A percentile compares a stretch with the other conserved stretches of the same genome.
These are phyloP conservation scores for Moxostoma hubbsi DNA, from an alignment of 2,797 vertebrate species.

Conservation along the genomic window DNA sequence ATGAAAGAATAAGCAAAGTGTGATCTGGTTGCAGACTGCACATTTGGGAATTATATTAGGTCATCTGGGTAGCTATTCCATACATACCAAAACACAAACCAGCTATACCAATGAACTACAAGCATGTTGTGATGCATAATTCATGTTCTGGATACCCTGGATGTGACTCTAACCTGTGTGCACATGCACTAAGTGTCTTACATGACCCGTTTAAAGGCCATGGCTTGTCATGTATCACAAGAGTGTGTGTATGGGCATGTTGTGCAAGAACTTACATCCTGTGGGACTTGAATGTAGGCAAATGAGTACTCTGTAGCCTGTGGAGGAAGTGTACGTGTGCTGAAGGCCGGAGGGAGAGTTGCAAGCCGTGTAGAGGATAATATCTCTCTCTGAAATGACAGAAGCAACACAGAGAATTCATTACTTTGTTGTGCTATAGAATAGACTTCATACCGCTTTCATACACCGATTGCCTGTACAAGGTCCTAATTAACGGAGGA, in stretches of 20 bases:
- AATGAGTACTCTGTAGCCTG: conserved; percentile 94
- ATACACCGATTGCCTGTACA: conserved; percentile 35
- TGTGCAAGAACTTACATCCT: conserved; percentile 85
- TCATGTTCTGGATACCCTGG: neutral
- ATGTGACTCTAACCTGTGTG: neutral
- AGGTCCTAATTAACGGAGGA: conserved; percentile 23
- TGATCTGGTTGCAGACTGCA: neutral
- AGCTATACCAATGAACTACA: neutral
- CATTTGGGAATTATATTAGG: neutral
- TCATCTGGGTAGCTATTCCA: neutral
- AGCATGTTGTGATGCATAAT: neutral
- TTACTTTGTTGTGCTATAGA: conserved; percentile 37
- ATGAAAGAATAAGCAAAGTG: neutral
- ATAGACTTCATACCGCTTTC: conserved; percentile 31
- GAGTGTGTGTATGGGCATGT: neutral
- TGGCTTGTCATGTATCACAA: neutral
- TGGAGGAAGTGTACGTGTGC: conserved; percentile 83
- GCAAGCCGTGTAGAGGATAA: conserved; percentile 87
- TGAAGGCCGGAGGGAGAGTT: conserved; percentile 87
- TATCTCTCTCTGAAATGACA: conserved; percentile 85
- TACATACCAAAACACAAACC: neutral
- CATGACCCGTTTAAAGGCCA: neutral
- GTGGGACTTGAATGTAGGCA: conserved; percentile 93
- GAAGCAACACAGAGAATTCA: conserved; percentile 31
- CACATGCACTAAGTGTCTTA: neutral